Conservation (phyloP, 2,797 vertebrate genomes). For the Delichon dasypus region DNA sequence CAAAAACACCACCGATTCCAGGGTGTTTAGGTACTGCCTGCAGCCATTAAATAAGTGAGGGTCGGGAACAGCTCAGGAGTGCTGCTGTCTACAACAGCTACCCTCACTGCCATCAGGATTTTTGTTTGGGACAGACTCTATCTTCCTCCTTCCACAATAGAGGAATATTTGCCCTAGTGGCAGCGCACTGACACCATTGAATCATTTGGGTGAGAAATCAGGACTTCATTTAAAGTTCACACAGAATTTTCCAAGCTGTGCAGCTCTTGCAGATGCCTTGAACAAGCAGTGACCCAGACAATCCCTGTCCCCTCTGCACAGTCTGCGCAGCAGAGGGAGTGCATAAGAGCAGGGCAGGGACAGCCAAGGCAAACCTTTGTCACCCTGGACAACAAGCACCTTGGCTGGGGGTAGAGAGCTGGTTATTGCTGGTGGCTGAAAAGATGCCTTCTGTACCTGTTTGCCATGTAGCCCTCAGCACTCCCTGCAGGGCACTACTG, state of each 20-base stretch:
- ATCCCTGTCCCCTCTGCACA: not conserved
- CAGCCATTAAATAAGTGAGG: not conserved
- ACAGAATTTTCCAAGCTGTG: not conserved
- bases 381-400: not conserved
- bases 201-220: not conserved
- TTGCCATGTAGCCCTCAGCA: not conserved
- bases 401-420: not conserved
- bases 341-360: not conserved
- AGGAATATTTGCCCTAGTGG: not conserved
- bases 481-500: not conserved
- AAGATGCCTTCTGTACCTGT: not conserved
- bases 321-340: not conserved
- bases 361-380: not conserved
- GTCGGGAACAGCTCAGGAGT: not conserved
- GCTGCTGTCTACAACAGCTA: not conserved
- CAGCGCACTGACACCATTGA: not conserved
- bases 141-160: not conserved
- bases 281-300: not conserved
- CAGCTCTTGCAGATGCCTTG: not conserved
- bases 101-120: not conserved
- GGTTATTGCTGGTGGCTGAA: not conserved
- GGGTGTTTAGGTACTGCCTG: not conserved
- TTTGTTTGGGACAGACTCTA: not conserved
- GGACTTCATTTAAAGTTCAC: not conserved
- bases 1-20: not conserved